These are phyloP conservation scores for Prionace glauca DNA, from an alignment of 2,797 vertebrate genomes.

Conservation along the genomic window DNA sequence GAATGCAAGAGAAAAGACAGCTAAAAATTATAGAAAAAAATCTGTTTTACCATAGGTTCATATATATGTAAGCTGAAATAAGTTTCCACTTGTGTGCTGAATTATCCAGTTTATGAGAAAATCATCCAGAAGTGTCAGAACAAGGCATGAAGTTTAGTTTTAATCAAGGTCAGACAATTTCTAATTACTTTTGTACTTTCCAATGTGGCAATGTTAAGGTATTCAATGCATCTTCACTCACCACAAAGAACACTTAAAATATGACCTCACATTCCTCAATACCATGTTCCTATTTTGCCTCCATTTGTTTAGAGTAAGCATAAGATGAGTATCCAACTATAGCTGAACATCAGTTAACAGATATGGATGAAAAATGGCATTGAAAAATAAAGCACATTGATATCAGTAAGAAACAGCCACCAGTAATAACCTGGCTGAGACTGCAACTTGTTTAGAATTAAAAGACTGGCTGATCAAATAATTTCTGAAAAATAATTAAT, in stretches of 20 bases:
- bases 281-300: not conserved
- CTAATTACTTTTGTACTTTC: not conserved
- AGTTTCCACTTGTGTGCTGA: not conserved
- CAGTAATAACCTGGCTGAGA: not conserved
- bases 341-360: not conserved
- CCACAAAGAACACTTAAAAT: not conserved
- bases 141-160: not conserved
- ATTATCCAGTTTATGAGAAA: not conserved
- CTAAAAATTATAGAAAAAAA: not conserved
- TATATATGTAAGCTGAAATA: not conserved
- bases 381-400: no score
- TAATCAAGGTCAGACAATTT: not conserved
- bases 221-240: not conserved
- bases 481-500: not conserved
- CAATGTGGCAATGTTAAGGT: not conserved
- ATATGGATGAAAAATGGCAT: no score
- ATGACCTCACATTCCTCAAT: not conserved
- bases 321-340: not conserved
- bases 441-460: no score
- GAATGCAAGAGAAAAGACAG: not conserved
- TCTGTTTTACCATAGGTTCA: not conserved
- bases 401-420: not conserved
- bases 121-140: not conserved
- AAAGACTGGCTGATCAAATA: not conserved
- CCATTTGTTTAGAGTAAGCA: not conserved